Percentiles rank a stretch among this genome's conserved stretches.
Evolutionary conservation across 1,140 invertebrate species (phyloP).

Genomic region (Eumeta japonica): DNA sequence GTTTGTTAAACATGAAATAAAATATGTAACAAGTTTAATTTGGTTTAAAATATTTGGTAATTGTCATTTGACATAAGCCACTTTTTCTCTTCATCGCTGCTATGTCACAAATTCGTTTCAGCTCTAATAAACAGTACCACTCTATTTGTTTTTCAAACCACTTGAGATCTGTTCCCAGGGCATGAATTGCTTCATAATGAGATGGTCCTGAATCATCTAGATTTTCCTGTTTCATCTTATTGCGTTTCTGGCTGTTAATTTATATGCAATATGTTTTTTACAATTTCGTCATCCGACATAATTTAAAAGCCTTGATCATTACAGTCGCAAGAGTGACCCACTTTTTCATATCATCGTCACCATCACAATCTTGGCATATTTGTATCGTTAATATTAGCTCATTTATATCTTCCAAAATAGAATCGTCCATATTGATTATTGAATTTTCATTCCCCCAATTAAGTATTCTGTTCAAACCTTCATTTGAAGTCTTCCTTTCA

Average conservation of each 20-base stretch:
- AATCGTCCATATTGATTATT: constrained; percentile 16
- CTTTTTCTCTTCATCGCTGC: too few species aligned
- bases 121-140: too few species aligned
- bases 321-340: constrained; percentile 9
- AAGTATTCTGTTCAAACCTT: constrained; percentile 26
- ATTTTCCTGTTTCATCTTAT: constrained; percentile 13
- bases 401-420: constrained; percentile 8
- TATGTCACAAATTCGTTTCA: too few species aligned
- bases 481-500: constrained; percentile 23
- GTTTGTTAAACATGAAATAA: too few species aligned
- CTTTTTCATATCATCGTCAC: constrained; percentile 9
- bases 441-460: constrained; percentile 13
- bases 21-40: too few species aligned
- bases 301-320: constrained; percentile 18
- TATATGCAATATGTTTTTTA: constrained; percentile 15
- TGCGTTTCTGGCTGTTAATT: constrained; percentile 12
- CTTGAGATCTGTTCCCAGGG: constrained; percentile 14
- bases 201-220: constrained; percentile 14
- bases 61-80: too few species aligned
- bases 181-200: constrained; percentile 18
- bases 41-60: too few species aligned
- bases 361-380: constrained; percentile 10
- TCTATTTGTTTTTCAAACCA: too few species aligned
- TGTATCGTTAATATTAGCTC: constrained; percentile 7
- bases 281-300: constrained; percentile 15